Percentiles rank a stretch among this genome's conserved stretches.
Conservation (phyloP, 2,113 vertebrate species). For the pig (Sus scrofa) region DNA sequence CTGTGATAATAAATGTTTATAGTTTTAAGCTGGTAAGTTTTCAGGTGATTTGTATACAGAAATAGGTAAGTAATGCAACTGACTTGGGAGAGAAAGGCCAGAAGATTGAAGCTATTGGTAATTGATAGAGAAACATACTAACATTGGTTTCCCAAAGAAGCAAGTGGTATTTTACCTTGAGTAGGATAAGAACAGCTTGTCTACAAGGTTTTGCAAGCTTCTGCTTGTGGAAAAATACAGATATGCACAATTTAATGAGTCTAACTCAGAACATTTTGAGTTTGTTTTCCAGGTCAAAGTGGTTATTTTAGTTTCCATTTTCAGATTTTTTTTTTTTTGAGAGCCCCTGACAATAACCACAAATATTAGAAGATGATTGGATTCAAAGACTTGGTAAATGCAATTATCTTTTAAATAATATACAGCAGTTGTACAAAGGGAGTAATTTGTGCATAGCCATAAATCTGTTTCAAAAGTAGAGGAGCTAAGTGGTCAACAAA, state of each 20-base stretch:
- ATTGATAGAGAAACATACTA: slow-evolving; percentile 2
- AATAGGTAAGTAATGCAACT: neutral
- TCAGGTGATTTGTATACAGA: neutral
- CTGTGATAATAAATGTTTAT: neutral
- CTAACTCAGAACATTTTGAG: slow-evolving; percentile 65
- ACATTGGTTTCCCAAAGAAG: neutral
- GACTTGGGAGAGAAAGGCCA: neutral
- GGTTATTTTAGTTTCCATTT: neutral
- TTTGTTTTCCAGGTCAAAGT: slow-evolving; percentile 59
- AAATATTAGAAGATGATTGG: neutral
- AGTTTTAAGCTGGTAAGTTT: neutral
- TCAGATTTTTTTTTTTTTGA: neutral
- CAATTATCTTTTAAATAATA: slow-evolving; percentile 19
- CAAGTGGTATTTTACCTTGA: slow-evolving; percentile 1
- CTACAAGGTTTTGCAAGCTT: slow-evolving; percentile 29
- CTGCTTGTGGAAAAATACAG: slow-evolving; percentile 52
- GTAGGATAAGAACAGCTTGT: neutral
- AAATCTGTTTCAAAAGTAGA: neutral
- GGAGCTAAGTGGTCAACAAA: neutral
- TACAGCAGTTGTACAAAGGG: neutral
- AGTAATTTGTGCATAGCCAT: neutral
- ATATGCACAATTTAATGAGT: slow-evolving; percentile 22
- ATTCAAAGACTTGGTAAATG: slow-evolving; percentile 32
- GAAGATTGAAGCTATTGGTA: neutral
- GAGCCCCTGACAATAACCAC: neutral